Evolutionary conservation across 1,140 invertebrate genomes (phyloP), one percentile per base, ranked within the genome.

Genomic region (Chlorops oryzae): DNA sequence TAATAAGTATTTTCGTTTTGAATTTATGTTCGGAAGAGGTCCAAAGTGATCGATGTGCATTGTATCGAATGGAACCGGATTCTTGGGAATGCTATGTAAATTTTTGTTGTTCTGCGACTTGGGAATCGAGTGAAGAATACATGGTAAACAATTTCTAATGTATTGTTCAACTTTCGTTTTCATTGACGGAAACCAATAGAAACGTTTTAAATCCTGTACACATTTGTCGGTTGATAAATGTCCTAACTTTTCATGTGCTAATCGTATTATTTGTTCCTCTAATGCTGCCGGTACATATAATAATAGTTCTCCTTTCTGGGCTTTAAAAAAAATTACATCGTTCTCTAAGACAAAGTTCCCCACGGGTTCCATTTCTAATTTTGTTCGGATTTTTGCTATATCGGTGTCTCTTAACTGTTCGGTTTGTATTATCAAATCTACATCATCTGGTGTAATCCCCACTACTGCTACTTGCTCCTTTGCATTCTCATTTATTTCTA

Each of bases 1-100:
- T 49, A 77, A 73, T 2, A 65, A 66, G 51, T 77, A 73, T 42
- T 61, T 61, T 64, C 76, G 72, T 10, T 54, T 40, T 1, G 13
- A 52, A n/a, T 70, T 69, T 9, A 51, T 23, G 38, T 73, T 52
- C 50, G 38, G 55, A 38, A 39, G 17, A 13, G 62, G 61, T 3
- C 61, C 62, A 35, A 52, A 58, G 56, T 67, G 62, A 35, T 67
- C 62, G 12, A 65, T 51, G 46, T 63, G 62, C 5, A 61, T 10
- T 0, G 55, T 62, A 6, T 48, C n/a, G 47, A 69, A 63, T 2
- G 56, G 65, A 27, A 35, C 12, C 17, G 56, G 41, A 6, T 50
- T 58, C 46, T 69, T 69, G 34, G 59, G 60, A 21, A 70, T 64
- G 39, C 13, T 58, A 40, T 66, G 48, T 27, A 68, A 39, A 13